A percentile compares a stretch with the other conserved stretches of the same genome.
These are phyloP conservation scores for Cylas formicarius DNA, from an alignment of 1,140 invertebrate genomes.

Conservation along the genomic window DNA sequence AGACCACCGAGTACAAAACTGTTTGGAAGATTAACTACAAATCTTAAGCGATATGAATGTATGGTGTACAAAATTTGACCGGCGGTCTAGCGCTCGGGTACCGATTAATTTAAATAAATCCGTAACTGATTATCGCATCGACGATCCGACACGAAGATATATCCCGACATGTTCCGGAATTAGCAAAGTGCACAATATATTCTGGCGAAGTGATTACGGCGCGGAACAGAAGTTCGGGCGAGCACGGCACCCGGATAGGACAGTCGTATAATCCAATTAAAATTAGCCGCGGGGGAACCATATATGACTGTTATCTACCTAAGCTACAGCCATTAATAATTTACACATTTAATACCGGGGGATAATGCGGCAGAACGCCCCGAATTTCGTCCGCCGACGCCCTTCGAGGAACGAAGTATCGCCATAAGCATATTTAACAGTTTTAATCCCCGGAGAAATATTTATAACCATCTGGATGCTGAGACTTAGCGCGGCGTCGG, in stretches of 20 bases:
- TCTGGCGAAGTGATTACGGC: constrained; percentile 4
- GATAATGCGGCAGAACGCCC: constrained; percentile 18
- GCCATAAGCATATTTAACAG: constrained; percentile 24
- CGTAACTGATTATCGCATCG: too few species aligned
- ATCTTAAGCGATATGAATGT: too few species aligned
- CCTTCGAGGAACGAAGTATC: constrained; percentile 9
- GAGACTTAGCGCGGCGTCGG: too few species aligned
- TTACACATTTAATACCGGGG: constrained; percentile 34
- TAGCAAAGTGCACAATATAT: constrained; percentile 1
- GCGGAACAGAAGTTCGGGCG: constrained; percentile 9
- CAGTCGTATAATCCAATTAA: constrained; percentile 39
- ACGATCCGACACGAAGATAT: constrained; percentile 1
- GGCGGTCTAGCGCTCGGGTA: too few species aligned
- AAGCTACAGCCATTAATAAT: constrained; percentile 37
- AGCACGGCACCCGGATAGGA: constrained; percentile 12
- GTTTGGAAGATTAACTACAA: too few species aligned
- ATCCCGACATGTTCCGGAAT: background rate
- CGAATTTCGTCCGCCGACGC: constrained; percentile 14
- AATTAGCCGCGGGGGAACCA: constrained; percentile 33
- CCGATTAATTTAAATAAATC: too few species aligned
- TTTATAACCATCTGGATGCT: too few species aligned
- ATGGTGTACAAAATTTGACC: too few species aligned
- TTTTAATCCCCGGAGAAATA: constrained; percentile 18
- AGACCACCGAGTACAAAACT: too few species aligned
- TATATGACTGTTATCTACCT: constrained; percentile 38